Conservation (phyloP, 2,888 invertebrate genomes). For the Phoronis australis region DNA sequence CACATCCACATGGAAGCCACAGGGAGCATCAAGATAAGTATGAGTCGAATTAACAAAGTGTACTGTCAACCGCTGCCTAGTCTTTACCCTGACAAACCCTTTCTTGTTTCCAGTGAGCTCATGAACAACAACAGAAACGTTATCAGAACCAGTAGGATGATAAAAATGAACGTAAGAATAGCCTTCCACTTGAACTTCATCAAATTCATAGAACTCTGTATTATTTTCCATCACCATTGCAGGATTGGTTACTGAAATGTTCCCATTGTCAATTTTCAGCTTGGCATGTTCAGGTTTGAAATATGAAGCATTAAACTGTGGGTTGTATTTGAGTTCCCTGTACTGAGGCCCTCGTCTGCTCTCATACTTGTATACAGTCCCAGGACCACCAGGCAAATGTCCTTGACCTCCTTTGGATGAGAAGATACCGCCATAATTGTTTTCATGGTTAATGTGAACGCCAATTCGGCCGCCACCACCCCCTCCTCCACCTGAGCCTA, state of each 20-base stretch:
- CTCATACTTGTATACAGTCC: slow-evolving; percentile 34
- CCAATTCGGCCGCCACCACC: slow-evolving; percentile 34
- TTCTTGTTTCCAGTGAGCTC: slow-evolving; percentile 34
- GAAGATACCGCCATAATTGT: slow-evolving; percentile 27
- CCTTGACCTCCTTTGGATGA: slow-evolving; percentile 21
- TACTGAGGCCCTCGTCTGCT: slow-evolving; percentile 29
- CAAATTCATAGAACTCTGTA: slow-evolving; percentile 27
- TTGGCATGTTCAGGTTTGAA: slow-evolving; percentile 29
- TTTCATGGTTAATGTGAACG: slow-evolving; percentile 21
- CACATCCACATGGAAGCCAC: slow-evolving; percentile 29
- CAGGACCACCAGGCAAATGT: slow-evolving; percentile 25
- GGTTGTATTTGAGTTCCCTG: slow-evolving; percentile 34
- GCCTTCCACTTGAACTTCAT: slow-evolving; percentile 30
- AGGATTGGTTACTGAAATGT: slow-evolving; percentile 23
- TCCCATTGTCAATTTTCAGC: slow-evolving; percentile 23
- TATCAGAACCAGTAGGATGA: slow-evolving; percentile 18
- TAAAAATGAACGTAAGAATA: slow-evolving; percentile 33
- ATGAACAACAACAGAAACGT: slow-evolving; percentile 23
- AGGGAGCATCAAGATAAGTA: slow-evolving; percentile 32
- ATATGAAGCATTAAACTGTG: slow-evolving; percentile 21
- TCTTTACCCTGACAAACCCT: slow-evolving; percentile 27
- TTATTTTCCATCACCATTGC: slow-evolving; percentile 29
- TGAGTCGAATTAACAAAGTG: slow-evolving; percentile 30
- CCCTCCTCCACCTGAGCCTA: slow-evolving; percentile 20
- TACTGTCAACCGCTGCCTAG: slow-evolving; percentile 22